These are phyloP conservation scores for Neria commutata DNA, from an alignment of 2,888 invertebrate species.

Conservation along the genomic window DNA sequence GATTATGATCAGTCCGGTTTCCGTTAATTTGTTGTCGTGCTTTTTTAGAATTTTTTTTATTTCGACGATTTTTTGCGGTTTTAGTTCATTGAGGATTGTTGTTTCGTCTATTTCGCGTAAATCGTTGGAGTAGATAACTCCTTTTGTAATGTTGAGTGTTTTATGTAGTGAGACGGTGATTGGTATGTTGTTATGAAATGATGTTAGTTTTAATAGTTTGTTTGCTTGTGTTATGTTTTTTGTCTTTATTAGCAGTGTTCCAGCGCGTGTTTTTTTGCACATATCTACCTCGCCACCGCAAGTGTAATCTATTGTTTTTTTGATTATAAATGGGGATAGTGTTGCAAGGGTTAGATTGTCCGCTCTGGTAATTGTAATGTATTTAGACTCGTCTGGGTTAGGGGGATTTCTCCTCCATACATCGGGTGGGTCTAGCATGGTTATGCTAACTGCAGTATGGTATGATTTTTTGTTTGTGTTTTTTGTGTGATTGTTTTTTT, in stretches of 20 bases:
- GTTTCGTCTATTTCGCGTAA: conserved; percentile 15
- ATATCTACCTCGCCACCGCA: conserved; percentile 9
- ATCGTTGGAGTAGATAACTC: conserved; percentile 13
- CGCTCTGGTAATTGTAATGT: conserved; percentile 7
- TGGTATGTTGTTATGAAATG: neutral
- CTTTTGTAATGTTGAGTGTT: conserved; percentile 12
- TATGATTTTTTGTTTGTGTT: no score
- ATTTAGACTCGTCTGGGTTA: no score
- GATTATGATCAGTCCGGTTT: conserved; percentile 24
- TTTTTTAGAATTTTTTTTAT: conserved; percentile 24
- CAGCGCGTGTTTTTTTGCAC: conserved; percentile 18
- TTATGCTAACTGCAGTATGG: no score
- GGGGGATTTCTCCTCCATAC: no score
- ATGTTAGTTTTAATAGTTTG: conserved; percentile 10
- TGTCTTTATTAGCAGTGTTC: conserved; percentile 13
- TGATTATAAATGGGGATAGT: conserved; percentile 18
- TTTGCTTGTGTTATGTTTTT: conserved; percentile 18
- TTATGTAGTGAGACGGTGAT: conserved; percentile 8
- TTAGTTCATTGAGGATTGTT: conserved; percentile 17
- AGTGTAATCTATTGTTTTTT: conserved; percentile 8
- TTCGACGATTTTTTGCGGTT: conserved; percentile 17
- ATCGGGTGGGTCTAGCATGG: no score
- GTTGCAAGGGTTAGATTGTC: conserved; percentile 1
- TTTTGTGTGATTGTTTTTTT: no score
- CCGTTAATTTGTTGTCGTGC: conserved; percentile 11